phyloP scores from a whole-genome alignment of 2,113 vertebrate species.

The Orthochromis indermauri region DNA sequence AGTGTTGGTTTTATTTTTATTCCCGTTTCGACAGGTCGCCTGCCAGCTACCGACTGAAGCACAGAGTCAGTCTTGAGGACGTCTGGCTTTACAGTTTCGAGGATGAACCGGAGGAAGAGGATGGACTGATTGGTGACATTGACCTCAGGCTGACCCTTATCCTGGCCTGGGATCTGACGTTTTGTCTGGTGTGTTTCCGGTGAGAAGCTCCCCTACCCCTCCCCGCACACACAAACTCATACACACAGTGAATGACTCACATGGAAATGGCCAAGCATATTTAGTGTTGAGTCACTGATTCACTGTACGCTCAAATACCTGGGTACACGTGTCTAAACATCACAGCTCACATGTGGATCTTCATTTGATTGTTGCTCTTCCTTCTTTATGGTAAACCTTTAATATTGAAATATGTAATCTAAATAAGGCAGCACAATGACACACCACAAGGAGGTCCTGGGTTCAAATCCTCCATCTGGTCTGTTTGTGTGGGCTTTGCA shows the following conservation, averaged over 20 bases:
- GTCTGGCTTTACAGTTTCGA: conserved; percentile 42
- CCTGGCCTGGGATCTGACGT: conserved; percentile 45
- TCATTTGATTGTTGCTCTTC: not conserved
- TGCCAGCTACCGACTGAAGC: conserved; percentile 61
- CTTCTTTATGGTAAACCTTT: not conserved
- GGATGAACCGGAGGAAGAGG: conserved; percentile 20
- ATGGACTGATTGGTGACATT: not conserved
- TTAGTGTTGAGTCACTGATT: not conserved
- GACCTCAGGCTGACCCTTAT: conserved; percentile 41
- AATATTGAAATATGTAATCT: not conserved
- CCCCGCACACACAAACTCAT: not conserved
- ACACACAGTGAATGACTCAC: not conserved
- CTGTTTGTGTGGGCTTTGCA: not conserved
- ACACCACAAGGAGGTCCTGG: not conserved
- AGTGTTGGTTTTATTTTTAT: not conserved
- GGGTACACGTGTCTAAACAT: not conserved
- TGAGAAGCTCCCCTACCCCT: conserved; percentile 28
- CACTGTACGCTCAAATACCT: not conserved
- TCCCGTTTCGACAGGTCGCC: conserved; percentile 36
- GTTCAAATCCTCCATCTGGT: not conserved
- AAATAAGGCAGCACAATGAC: not conserved
- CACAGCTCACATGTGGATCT: not conserved
- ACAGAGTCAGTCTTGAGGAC: conserved; percentile 51
- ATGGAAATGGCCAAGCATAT: not conserved
- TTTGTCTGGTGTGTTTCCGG: conserved; percentile 58